Percentiles rank a stretch among this genome's conserved stretches.
These are phyloP conservation scores for Arrhamphus sclerolepis DNA, from an alignment of 2,797 vertebrate species.

Conservation along the genomic window DNA sequence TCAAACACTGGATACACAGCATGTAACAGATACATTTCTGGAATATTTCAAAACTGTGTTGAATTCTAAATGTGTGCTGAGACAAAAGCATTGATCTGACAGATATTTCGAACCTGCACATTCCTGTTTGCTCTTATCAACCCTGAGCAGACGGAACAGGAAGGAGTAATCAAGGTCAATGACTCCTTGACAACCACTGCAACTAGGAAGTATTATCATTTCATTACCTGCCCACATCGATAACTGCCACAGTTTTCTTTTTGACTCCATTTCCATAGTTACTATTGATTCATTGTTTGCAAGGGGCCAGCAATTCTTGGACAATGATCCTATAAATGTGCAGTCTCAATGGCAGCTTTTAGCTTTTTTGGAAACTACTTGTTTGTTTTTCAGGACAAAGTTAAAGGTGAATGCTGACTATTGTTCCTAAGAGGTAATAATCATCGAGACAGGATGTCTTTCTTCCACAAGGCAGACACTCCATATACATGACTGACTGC, in stretches of 20 bases:
- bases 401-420: conserved; percentile 36
- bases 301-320: conserved; percentile 66
- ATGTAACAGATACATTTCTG: not conserved
- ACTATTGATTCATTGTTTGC: conserved; percentile 76
- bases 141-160: conserved; percentile 47
- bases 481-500: not conserved
- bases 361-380: conserved; percentile 34
- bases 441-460: conserved; percentile 24
- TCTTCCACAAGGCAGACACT: conserved; percentile 31
- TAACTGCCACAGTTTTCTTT: conserved; percentile 63
- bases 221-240: conserved; percentile 75
- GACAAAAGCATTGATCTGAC: conserved; percentile 40
- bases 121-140: conserved; percentile 63
- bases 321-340: conserved; percentile 69
- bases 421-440: conserved; percentile 51
- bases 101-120: conserved; percentile 50
- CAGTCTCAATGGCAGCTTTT: conserved; percentile 57
- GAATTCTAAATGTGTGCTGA: conserved; percentile 23
- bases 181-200: conserved; percentile 75
- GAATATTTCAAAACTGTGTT: conserved; percentile 27
- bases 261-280: conserved; percentile 76
- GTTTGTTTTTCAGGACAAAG: conserved; percentile 16
- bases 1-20: conserved; percentile 32
- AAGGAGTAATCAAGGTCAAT: conserved; percentile 75
- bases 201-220: conserved; percentile 76